A percentile compares a stretch with the other conserved stretches of the same genome.
These are phyloP conservation scores for Apostichopus leukothele DNA, from an alignment of 53 echinoderm and acorn worm species.

Conservation along the genomic window DNA sequence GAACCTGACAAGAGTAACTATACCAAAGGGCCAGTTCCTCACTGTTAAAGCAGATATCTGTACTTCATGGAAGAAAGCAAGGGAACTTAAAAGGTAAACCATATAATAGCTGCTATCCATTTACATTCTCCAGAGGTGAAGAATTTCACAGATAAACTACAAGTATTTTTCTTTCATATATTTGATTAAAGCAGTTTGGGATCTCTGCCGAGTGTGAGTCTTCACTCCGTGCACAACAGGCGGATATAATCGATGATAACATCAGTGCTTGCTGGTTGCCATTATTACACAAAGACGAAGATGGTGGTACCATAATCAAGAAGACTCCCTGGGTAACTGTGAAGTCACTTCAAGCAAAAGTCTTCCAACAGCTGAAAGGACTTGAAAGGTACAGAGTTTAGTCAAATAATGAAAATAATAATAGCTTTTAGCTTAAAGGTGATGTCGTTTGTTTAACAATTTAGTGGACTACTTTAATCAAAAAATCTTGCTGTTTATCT, in stretches of 20 bases:
- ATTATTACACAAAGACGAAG: background rate
- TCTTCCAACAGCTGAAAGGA: background rate
- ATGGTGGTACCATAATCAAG: background rate
- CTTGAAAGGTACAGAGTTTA: background rate
- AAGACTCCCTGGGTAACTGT: background rate
- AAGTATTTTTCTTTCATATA: background rate
- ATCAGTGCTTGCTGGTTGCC: background rate
- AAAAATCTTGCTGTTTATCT: background rate
- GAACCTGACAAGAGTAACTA: background rate
- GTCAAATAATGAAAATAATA: no score
- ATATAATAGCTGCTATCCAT: no score
- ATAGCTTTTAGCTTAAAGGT: no score
- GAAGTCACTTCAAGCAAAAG: background rate
- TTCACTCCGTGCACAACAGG: background rate
- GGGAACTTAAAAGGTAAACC: background rate
- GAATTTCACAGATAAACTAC: background rate
- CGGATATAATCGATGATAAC: background rate
- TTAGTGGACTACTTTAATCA: background rate
- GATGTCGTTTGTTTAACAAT: no score
- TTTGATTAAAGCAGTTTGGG: background rate
- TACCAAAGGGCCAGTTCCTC: background rate
- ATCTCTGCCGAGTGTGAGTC: background rate
- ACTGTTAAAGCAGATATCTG: constrained; percentile 16
- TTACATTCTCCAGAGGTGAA: background rate
- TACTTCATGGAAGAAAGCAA: background rate